Evolutionary conservation across 2,113 vertebrate genomes (phyloP).

Genomic region (Cyphotilapia sp.): DNA sequence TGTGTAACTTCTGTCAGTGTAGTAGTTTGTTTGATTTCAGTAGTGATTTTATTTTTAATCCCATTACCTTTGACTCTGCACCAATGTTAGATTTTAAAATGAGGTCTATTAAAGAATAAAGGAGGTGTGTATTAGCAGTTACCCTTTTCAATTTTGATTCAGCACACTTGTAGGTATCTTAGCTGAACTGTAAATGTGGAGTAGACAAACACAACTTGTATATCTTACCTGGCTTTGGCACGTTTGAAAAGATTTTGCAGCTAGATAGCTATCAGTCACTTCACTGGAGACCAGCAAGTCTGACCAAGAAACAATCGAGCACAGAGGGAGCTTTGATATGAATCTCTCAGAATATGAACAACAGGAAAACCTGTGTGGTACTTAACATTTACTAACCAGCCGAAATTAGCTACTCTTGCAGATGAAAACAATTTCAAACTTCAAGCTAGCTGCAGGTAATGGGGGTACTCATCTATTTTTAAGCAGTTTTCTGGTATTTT

Average conservation of each 20-base stretch:
- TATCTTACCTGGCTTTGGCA: neutral
- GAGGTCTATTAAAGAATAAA: neutral
- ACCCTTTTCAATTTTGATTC: neutral
- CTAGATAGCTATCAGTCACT: neutral
- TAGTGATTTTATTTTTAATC: neutral
- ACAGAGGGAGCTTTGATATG: neutral
- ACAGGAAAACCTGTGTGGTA: neutral
- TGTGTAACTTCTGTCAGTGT: neutral
- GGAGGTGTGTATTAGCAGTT: neutral
- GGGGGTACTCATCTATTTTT: neutral
- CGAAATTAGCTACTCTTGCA: neutral
- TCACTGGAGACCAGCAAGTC: neutral
- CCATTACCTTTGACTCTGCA: neutral
- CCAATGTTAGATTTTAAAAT: neutral
- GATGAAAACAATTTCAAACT: neutral
- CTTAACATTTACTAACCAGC: neutral
- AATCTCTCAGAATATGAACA: neutral
- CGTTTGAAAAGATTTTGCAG: neutral
- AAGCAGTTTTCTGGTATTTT: neutral
- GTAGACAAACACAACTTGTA: neutral
- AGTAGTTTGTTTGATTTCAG: neutral
- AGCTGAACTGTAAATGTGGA: neutral
- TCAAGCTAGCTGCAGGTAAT: neutral
- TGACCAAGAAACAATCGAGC: neutral
- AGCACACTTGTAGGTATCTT: neutral